Conservation (phyloP, 2,888 invertebrate genomes). For the Dynastes maya region DNA sequence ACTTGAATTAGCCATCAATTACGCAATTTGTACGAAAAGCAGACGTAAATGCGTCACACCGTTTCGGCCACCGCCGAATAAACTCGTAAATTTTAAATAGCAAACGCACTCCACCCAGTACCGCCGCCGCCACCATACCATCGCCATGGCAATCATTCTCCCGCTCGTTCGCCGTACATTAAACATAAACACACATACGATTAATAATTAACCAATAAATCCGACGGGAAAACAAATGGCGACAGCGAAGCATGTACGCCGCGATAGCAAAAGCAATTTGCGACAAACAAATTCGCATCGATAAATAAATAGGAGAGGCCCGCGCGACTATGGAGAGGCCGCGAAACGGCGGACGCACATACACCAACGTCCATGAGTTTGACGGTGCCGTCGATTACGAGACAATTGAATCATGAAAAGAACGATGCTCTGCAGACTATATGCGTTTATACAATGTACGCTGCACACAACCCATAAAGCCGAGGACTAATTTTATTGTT, state of each 20-base stretch:
- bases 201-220: conserved; percentile 70
- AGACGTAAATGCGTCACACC: conserved; percentile 35
- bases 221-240: conserved; percentile 68
- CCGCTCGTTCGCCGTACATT: conserved; percentile 46
- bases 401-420: too few species aligned
- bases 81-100: conserved; percentile 65
- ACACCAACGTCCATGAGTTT: background rate
- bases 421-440: too few species aligned
- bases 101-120: conserved; percentile 61
- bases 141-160: background rate
- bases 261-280: conserved; percentile 70
- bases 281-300: conserved; percentile 67
- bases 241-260: conserved; percentile 69
- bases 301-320: conserved; percentile 61
- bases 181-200: conserved; percentile 55
- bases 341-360: conserved; percentile 27
- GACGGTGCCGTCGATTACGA: background rate
- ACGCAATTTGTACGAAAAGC: conserved; percentile 51
- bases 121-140: background rate
- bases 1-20: conserved; percentile 54
- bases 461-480: too few species aligned
- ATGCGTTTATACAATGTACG: too few species aligned
- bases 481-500: too few species aligned
- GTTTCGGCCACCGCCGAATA: conserved; percentile 52
- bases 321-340: conserved; percentile 45